These are phyloP conservation scores for Diplodus puntazzo DNA, from an alignment of 2,797 vertebrate species.

Conservation along the genomic window DNA sequence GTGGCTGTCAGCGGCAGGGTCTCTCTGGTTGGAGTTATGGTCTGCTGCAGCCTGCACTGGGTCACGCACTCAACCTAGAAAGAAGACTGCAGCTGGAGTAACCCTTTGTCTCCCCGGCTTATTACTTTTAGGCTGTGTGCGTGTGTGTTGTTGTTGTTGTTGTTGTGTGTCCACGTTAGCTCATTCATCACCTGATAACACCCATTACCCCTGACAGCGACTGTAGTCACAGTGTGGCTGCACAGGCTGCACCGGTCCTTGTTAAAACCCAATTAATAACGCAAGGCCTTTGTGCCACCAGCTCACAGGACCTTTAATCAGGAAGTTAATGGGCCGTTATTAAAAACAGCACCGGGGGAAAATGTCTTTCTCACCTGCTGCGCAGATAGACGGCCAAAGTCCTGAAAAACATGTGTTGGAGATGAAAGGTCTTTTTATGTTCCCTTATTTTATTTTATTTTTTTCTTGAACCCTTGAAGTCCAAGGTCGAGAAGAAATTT, in stretches of 20 bases:
- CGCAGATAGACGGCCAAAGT: slow-evolving; percentile 32
- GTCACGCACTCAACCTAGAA: slow-evolving; percentile 57
- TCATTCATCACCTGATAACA: slow-evolving; percentile 78
- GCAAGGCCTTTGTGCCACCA: slow-evolving; percentile 56
- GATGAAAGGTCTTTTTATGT: slow-evolving; percentile 49
- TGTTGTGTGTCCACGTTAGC: slow-evolving; percentile 48
- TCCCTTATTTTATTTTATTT: background rate
- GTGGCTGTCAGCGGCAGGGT: slow-evolving; percentile 58
- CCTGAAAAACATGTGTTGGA: slow-evolving; percentile 27
- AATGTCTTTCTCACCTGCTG: slow-evolving; percentile 71
- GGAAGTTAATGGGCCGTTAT: slow-evolving; percentile 79
- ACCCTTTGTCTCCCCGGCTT: slow-evolving; percentile 64
- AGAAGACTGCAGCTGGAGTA: slow-evolving; percentile 62
- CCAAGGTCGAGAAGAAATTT: slow-evolving; percentile 17
- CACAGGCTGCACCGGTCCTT: slow-evolving; percentile 57
- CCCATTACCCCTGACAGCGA: slow-evolving; percentile 69
- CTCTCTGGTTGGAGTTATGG: slow-evolving; percentile 71
- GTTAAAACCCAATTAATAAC: slow-evolving; percentile 80
- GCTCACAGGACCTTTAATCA: slow-evolving; percentile 76
- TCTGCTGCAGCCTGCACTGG: slow-evolving; percentile 61
- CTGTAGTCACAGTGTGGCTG: slow-evolving; percentile 60
- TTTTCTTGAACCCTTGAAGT: slow-evolving; percentile 24
- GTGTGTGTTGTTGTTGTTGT: slow-evolving; percentile 18
- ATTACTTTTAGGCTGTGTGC: slow-evolving; percentile 31
- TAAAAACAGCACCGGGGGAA: slow-evolving; percentile 67